Conservation (phyloP, 2,888 invertebrate genomes). For the Rapana venosa region DNA sequence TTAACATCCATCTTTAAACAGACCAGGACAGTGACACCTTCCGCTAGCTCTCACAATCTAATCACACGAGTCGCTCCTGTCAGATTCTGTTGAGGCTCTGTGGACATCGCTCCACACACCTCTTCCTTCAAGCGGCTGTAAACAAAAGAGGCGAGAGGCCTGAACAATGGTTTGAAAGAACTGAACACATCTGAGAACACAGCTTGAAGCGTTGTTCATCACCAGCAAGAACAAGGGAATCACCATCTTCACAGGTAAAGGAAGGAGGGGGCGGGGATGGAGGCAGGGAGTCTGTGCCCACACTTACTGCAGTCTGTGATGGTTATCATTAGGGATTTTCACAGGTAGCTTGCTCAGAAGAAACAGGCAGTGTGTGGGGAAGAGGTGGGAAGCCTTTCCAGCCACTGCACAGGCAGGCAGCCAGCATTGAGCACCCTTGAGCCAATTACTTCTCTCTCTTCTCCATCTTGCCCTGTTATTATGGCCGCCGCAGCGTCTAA, state of each 20-base stretch:
- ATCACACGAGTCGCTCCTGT: background rate
- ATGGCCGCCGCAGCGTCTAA: slow-evolving; percentile 23
- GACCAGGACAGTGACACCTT: background rate
- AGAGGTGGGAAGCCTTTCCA: slow-evolving; percentile 22
- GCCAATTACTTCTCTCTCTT: slow-evolving; percentile 30
- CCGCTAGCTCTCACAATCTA: background rate
- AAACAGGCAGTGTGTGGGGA: background rate
- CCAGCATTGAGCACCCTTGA: slow-evolving; percentile 16
- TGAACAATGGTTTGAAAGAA: background rate
- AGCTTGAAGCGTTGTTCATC: slow-evolving; percentile 5
- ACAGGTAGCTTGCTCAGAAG: slow-evolving; percentile 30
- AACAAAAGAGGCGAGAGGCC: background rate
- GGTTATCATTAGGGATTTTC: slow-evolving; percentile 37
- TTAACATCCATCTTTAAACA: background rate
- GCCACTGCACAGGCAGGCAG: background rate
- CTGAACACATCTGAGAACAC: background rate
- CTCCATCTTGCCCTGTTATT: slow-evolving; percentile 39
- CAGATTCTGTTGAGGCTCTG: background rate
- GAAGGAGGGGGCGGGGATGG: slow-evolving; percentile 27
- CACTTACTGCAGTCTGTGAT: slow-evolving; percentile 13
- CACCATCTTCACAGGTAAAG: background rate
- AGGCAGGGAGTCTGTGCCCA: slow-evolving; percentile 17
- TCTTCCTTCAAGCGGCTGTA: slow-evolving; percentile 13
- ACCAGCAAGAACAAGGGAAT: background rate
- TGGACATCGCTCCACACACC: background rate